Evolutionary conservation across 2,113 vertebrate genomes (phyloP), one percentile per base, ranked within the genome.

Genomic region (Platycercus adscitus): DNA sequence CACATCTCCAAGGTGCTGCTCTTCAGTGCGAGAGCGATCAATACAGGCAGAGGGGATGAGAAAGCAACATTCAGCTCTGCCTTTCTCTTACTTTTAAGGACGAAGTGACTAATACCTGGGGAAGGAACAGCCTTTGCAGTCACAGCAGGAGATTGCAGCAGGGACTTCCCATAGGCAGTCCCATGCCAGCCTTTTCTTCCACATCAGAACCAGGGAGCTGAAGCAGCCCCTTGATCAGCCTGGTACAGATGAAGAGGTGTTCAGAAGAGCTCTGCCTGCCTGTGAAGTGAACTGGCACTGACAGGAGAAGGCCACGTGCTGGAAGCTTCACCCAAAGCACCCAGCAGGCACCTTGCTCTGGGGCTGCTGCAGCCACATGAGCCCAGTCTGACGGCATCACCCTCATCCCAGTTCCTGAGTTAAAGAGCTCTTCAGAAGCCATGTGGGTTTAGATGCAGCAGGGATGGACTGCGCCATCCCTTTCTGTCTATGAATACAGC

Each of bases 231-330:
- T 92, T 55, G 61, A 69, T 86, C 55, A 71, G 70, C 44, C 63
- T 29, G 2, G 2, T 8, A 6, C 31, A 35, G n/a, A 35, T 46
- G 0, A n/a, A 72, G 19, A 2, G 2, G 21, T 39, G 72, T 41
- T 70, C 49, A 31, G 68, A 80, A 43, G 33, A 81, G 77, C 69
- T 60, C 64, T 87, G 81, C 53, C 72, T 13, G 64, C 83, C 18
- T 21, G 5, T 2, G 50, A 55, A 81, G 33, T 0, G 0, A 72
- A 25, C 35, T 3, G 1, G 76, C 0, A 0, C 68, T 12, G 46
- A 1, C 18, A 66, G 64, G 15, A 17, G 52, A 90, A 60, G 41
- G 46, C 26, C 50, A 70, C 9, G 0, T 2, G 24, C 63, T 65
- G 86, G 71, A 28, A 47, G 14, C 55, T 84, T 93, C 95, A 47